Evolutionary conservation across 2,888 invertebrate species (phyloP).

Genomic region (Orchestes rusci): DNA sequence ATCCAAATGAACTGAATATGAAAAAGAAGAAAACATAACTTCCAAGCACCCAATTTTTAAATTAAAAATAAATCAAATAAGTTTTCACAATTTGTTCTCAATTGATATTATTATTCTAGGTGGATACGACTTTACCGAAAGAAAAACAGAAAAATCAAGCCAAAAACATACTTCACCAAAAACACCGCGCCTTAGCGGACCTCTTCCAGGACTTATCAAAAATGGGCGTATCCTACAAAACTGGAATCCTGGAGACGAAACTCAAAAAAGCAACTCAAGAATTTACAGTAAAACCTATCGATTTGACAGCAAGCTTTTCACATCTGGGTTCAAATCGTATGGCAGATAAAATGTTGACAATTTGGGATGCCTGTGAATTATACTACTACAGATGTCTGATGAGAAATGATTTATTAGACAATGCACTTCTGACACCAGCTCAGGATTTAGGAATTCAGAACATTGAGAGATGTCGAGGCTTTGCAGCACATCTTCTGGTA

Average conservation of each 20-base stretch:
- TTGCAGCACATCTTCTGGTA: conserved; percentile 70
- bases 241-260: conserved; percentile 60
- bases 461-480: conserved; percentile 81
- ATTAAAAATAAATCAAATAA: no score
- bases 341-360: conserved; percentile 45
- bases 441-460: conserved; percentile 74
- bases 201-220: conserved; percentile 71
- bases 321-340: conserved; percentile 48
- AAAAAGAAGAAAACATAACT: no score
- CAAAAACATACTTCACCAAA: conserved; percentile 75
- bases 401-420: conserved; percentile 56
- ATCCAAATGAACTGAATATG: no score
- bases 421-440: conserved; percentile 58
- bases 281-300: conserved; percentile 62
- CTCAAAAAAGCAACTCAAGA: conserved; percentile 51
- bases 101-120: conserved; percentile 4
- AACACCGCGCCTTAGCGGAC: conserved; percentile 77
- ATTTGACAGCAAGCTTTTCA: conserved; percentile 52
- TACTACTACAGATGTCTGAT: conserved; percentile 69
- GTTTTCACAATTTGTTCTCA: no score
- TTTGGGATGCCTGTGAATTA: conserved; percentile 67
- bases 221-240: conserved; percentile 74
- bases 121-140: conserved; percentile 42
- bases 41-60: no score
- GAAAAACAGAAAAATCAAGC: conserved; percentile 71